phyloP scores from a whole-genome alignment of 2,113 vertebrate species.

The Lagenorhynchus albirostris region DNA sequence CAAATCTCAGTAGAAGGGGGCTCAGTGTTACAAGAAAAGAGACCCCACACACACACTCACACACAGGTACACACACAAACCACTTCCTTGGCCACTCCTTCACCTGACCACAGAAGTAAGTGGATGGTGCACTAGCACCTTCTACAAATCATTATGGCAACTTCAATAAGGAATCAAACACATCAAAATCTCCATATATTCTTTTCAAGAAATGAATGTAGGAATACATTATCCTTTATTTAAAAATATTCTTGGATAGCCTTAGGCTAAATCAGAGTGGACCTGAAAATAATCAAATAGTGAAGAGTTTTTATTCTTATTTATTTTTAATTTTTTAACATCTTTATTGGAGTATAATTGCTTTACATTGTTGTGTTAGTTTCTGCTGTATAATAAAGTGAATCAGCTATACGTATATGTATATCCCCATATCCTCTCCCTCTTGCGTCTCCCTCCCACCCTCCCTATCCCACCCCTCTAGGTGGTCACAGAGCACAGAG shows the following conservation, averaged over 20 bases:
- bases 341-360: too few species aligned
- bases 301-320: not conserved
- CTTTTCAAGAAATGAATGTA: not conserved
- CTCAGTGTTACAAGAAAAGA: not conserved
- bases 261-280: not conserved
- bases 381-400: too few species aligned
- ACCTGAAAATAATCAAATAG: not conserved
- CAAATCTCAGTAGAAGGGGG: not conserved
- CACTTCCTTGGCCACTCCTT: not conserved
- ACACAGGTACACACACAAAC: not conserved
- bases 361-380: too few species aligned
- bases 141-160: not conserved
- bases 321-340: not conserved
- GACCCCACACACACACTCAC: rapidly evolving
- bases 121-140: not conserved
- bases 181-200: not conserved
- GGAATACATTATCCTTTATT: not conserved
- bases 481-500: too few species aligned
- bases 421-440: too few species aligned
- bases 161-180: not conserved
- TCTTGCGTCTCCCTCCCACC: too few species aligned
- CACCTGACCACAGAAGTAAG: not conserved
- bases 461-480: too few species aligned
- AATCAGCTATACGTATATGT: too few species aligned
- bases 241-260: not conserved